phyloP scores from a whole-genome alignment of 2,113 vertebrate species.

The Zosterops pallidus region DNA sequence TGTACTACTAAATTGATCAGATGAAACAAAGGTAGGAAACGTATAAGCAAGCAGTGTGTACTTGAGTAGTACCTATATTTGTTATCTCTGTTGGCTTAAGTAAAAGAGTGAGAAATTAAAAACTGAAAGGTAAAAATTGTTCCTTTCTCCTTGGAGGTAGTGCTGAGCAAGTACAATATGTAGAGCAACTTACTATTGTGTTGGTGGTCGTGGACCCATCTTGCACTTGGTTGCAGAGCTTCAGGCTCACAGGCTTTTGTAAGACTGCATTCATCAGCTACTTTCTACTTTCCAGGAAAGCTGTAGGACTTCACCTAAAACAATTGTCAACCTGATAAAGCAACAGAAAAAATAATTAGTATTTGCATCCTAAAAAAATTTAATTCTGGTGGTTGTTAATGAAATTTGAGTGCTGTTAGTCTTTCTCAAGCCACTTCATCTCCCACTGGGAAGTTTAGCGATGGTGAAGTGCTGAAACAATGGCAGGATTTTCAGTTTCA shows the following conservation, averaged over 20 bases:
- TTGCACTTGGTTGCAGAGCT: background rate
- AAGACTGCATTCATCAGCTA: background rate
- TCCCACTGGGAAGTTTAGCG: background rate
- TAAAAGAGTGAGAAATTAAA: background rate
- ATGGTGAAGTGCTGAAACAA: background rate
- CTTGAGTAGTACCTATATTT: background rate
- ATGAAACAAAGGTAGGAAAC: background rate
- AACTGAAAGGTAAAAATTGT: background rate
- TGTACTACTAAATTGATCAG: background rate
- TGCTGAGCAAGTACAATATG: background rate
- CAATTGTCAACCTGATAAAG: background rate
- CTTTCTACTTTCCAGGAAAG: background rate
- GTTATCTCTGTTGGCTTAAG: background rate
- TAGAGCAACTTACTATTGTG: background rate
- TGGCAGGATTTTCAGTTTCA: background rate
- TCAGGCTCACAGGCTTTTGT: background rate
- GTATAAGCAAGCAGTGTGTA: background rate
- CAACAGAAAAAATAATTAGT: background rate
- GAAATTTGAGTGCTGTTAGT: background rate
- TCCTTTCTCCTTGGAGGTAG: background rate
- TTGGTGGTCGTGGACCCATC: background rate
- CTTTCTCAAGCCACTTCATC: background rate
- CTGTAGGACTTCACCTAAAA: background rate
- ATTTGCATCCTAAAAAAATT: background rate
- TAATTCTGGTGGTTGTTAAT: background rate